phyloP scores from a whole-genome alignment of 92 coral and sea anemone genomes.

The Epizoanthus illoricatus region DNA sequence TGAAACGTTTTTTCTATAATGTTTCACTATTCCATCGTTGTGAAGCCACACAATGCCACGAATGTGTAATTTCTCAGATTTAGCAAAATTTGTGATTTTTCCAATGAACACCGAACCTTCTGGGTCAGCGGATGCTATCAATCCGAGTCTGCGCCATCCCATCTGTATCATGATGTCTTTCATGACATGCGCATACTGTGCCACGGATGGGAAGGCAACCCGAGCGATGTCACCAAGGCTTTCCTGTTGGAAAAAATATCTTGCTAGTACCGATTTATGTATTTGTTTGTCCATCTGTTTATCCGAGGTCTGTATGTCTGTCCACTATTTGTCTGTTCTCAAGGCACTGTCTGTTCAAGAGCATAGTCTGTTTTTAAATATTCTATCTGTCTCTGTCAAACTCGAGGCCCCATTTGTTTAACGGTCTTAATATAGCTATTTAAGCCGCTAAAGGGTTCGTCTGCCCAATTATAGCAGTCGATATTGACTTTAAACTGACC shows the following conservation, averaged over 20 bases:
- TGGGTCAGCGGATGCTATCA: conserved; percentile 18
- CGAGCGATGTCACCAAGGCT: neutral
- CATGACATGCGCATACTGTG: conserved; percentile 11
- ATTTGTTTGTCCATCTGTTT: no score
- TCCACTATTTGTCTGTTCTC: no score
- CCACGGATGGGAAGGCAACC: conserved; percentile 10
- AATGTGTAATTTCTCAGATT: neutral
- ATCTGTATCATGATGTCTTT: conserved; percentile 3
- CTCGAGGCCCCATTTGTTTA: no score
- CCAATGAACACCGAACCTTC: neutral
- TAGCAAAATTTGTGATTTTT: neutral
- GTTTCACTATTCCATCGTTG: neutral
- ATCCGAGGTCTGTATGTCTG: no score
- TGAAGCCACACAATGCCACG: neutral
- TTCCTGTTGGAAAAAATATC: neutral
- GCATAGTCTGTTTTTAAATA: no score
- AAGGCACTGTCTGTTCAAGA: no score
- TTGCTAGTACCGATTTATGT: no score
- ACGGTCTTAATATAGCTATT: no score
- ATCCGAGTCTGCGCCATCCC: conserved; percentile 3
- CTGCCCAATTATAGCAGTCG: no score
- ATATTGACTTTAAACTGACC: no score
- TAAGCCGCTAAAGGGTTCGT: no score
- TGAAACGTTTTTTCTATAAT: neutral
- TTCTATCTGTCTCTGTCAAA: no score